A percentile compares a stretch with the other conserved stretches of the same genome.
Evolutionary conservation across 2,888 invertebrate genomes (phyloP).

Genomic region (Plemyria rubiginata): DNA sequence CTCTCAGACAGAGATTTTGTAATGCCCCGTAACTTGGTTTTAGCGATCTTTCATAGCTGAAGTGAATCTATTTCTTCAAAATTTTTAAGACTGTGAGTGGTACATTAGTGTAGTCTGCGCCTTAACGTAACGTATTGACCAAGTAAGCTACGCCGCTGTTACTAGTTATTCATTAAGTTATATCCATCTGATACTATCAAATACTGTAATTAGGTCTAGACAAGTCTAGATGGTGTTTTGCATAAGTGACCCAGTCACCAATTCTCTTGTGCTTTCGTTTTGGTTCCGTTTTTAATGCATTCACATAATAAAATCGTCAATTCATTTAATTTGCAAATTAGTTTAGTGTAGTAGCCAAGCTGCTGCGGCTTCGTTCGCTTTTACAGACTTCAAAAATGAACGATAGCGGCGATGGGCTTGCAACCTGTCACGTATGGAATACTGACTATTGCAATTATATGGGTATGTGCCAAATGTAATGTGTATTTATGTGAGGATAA

Average conservation of each 20-base stretch:
- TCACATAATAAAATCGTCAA: background rate
- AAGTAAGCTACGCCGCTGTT: background rate
- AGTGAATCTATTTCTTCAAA: no score
- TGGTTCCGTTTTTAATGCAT: background rate
- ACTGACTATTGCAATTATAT: no score
- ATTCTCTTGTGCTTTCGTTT: background rate
- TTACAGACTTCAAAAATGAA: background rate
- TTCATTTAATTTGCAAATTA: background rate
- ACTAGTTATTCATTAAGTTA: conserved; percentile 2
- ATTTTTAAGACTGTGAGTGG: no score
- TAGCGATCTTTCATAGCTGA: no score
- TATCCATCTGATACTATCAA: conserved; percentile 16
- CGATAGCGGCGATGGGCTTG: no score
- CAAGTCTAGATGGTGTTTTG: conserved; percentile 16
- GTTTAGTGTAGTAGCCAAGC: background rate
- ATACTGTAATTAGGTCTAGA: conserved; percentile 22
- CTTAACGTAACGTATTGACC: no score
- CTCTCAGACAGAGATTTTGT: no score
- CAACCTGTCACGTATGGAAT: no score
- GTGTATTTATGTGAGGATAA: no score
- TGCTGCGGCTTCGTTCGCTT: background rate
- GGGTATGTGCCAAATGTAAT: no score
- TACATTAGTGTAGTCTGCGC: no score
- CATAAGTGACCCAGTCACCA: conserved; percentile 12
- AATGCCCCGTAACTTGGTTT: no score